These are phyloP conservation scores for Drosophila nannoptera DNA, from an alignment of 1,140 invertebrate species.

Conservation along the genomic window DNA sequence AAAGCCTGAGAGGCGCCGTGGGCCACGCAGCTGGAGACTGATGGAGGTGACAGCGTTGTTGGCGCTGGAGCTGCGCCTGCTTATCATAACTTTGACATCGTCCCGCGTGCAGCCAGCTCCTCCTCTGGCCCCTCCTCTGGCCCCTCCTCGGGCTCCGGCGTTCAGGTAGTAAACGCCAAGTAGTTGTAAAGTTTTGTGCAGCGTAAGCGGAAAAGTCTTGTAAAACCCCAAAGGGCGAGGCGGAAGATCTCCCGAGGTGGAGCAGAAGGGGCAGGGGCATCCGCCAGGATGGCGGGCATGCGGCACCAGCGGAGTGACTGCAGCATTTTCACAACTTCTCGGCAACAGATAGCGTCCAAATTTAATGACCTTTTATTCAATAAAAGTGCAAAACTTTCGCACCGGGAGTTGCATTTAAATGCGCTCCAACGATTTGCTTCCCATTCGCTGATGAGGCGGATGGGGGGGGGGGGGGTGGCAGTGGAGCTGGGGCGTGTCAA, in stretches of 20 bases:
- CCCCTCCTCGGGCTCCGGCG: not conserved
- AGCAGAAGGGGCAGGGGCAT: not conserved
- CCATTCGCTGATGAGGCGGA: not conserved
- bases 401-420: conserved; percentile 24
- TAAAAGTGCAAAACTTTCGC: conserved; percentile 58
- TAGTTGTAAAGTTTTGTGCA: conserved; percentile 72
- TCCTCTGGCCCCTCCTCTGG: no score
- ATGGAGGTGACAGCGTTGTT: conserved; percentile 12
- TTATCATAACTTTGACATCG: conserved; percentile 75
- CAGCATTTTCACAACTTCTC: conserved; percentile 69
- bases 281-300: not conserved
- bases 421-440: conserved; percentile 1
- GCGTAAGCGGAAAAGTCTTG: conserved; percentile 72
- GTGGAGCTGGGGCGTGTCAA: no score
- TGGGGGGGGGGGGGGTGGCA: no score
- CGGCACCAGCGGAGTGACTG: conserved; percentile 32
- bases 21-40: conserved; percentile 7
- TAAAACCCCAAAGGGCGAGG: conserved; percentile 42
- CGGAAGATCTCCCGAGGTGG: conserved; percentile 12
- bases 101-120: not conserved
- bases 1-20: conserved; percentile 13
- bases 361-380: conserved; percentile 78
- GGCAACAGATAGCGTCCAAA: conserved; percentile 74
- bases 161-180: conserved; percentile 72
- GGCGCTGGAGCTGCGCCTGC: conserved; percentile 49